These are phyloP conservation scores for Periophthalmus magnuspinnatus DNA, from an alignment of 2,797 vertebrate species.

Conservation along the genomic window DNA sequence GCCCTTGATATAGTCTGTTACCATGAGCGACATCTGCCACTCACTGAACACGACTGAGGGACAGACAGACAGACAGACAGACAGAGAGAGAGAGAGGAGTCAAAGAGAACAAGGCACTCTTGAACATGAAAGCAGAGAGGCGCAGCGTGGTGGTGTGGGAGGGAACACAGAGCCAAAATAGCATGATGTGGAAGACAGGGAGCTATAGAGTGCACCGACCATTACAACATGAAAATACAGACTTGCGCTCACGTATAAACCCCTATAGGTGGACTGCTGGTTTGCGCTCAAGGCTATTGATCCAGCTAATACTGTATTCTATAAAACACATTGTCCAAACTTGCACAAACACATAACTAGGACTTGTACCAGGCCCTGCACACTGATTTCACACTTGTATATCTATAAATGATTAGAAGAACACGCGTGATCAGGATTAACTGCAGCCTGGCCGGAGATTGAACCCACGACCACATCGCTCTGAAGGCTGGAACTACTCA, in stretches of 20 bases:
- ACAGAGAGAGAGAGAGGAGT: slow-evolving; percentile 21
- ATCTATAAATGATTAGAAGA: too few species aligned
- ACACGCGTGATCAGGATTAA: neutral
- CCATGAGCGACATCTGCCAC: slow-evolving; percentile 65
- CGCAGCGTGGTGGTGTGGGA: slow-evolving; percentile 52
- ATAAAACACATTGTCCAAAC: too few species aligned
- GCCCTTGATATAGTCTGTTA: slow-evolving; percentile 51
- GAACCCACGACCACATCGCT: neutral
- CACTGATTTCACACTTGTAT: too few species aligned
- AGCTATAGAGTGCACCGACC: slow-evolving; percentile 26
- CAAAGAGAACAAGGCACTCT: slow-evolving; percentile 59
- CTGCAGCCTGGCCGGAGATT: neutral
- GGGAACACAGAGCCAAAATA: slow-evolving; percentile 49
- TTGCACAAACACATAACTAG: too few species aligned
- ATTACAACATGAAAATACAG: slow-evolving; percentile 20
- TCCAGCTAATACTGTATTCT: too few species aligned
- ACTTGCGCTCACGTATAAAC: too few species aligned
- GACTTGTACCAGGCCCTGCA: too few species aligned
- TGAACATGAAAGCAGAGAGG: slow-evolving; percentile 62
- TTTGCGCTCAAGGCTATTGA: too few species aligned
- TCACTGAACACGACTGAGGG: slow-evolving; percentile 42
- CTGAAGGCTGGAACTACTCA: neutral
- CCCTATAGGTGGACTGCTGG: too few species aligned
- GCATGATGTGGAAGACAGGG: slow-evolving; percentile 53
- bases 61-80: neutral